Evolutionary conservation across 2,888 invertebrate species (phyloP), one percentile per base, ranked within the genome.

Genomic region (Spisula solida): DNA sequence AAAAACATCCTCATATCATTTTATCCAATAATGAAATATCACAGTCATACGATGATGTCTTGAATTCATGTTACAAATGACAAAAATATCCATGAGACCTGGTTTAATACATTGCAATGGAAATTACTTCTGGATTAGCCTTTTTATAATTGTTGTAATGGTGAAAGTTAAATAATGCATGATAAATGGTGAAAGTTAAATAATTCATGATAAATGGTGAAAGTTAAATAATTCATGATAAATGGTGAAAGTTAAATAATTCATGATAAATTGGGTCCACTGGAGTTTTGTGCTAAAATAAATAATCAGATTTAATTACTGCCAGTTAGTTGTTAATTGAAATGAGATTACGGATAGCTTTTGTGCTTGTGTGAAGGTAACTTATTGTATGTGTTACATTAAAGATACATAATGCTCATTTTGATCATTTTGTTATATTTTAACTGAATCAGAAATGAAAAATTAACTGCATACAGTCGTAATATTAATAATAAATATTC

Each of bases 11-110:
- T 25, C 51, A 10, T 25, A 66, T 20, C n/a, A 66, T 25, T 41
- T 66, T 75, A 25, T 75, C 75, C 75, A 75, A 75, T 75, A 75
- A 31, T 31, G 75, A 75, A 41, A 75, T 75, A 75, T 75, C 34
- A 34, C 75, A 75, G 34, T 31, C 18, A 75, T 31, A 34, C 31
- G 18, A 34, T 31, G 31, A 75, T 34, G 75, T 75, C 34, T 34
- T n/a, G n/a, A n/a, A n/a, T n/a, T 34, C 75, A 31, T 41, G 75
- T 66, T 66, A 66, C 60, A 75, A 31, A 75, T 31, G 34, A 31
- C 75, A 31, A 34, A 34, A 75, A 75, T 31, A 34, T 34, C 31
- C 31, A 34, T 75, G 75, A 75, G 34, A 75, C 8, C 0, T 75
- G 75, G 41, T 75, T 31, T 34, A 18, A 41, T 41, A 41, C 41